Base-by-base conservation (phyloP, 2,888 invertebrate genomes). In the Lysandra bellargus region DNA sequence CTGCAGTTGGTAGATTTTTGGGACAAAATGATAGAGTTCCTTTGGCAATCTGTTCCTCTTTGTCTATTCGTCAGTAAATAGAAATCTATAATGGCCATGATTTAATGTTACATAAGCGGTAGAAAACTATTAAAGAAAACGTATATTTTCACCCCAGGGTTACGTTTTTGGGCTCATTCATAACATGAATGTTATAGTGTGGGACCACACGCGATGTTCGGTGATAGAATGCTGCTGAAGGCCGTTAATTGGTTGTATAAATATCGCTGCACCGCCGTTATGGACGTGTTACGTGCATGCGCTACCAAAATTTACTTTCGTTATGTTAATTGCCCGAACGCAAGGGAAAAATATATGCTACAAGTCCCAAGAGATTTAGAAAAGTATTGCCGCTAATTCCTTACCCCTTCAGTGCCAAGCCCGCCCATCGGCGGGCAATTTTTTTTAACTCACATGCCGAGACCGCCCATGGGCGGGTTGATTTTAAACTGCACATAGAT, bases 101-200 rank as follows among this genome's bases (percentile, higher is more conserved):
- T 4, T 17, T 57, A 14, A 57, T 57, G 57, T 17, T 4, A 4
- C 57, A 57, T 17, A 14, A 17, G 57, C 57, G 57, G 57, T 57
- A 57, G 17, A 57, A 57, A 17, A 57, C 57, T 17, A 57, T 57
- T 57, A 57, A 53, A 4, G 57, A 17, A 49, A 57, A 17, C 57
- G 17, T 4, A 57, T 17, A 57, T 17, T 57, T 57, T 57, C 57
- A 57, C 17, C 57, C 53, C 57, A 57, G 57, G 57, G 57, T 17
- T 60, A 37, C 80, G 69, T 77, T 73, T 80, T 44, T 64, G 64
- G n/a, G 72, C 14, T 30, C 23, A 33, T 64, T 30, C 33, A 37
- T 69, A 69, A 69, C 69, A 69, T n/a, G 6, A 64, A 17, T 61
- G 76, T 33, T 57, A 61, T 37, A 6, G 17, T 72, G 14, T 17